Evolutionary conservation across 2,797 vertebrate species (phyloP).

Genomic region (Bryconaethiops microstoma): DNA sequence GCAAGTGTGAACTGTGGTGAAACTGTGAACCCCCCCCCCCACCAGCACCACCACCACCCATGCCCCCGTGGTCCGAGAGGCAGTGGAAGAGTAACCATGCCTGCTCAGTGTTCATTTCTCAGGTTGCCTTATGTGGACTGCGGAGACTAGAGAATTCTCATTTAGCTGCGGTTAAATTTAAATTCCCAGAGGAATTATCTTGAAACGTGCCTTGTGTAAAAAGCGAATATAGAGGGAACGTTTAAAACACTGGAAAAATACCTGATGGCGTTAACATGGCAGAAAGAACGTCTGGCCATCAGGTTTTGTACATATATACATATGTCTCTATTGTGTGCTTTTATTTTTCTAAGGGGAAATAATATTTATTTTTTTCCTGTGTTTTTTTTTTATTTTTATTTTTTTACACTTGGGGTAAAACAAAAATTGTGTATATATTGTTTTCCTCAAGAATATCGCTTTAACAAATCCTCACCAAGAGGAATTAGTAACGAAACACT

Average conservation of each 20-base stretch:
- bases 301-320: constrained; percentile 55
- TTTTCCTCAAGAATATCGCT: background rate
- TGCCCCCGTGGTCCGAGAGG: background rate
- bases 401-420: background rate
- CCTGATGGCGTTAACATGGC: constrained; percentile 43
- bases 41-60: too few species aligned
- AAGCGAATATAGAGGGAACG: constrained; percentile 40
- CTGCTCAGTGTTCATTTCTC: constrained; percentile 57
- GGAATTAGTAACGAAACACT: too few species aligned
- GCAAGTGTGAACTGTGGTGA: constrained; percentile 96
- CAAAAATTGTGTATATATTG: background rate
- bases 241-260: constrained; percentile 74
- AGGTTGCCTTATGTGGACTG: constrained; percentile 56
- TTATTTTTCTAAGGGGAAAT: constrained; percentile 56
- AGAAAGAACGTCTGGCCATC: constrained; percentile 45
- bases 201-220: constrained; percentile 49
- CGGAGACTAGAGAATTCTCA: constrained; percentile 44
- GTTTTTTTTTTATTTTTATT: constrained; percentile 21
- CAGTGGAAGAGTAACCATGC: constrained; percentile 23
- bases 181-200: constrained; percentile 13
- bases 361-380: constrained; percentile 54
- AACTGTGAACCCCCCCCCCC: background rate
- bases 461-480: background rate
- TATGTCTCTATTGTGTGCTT: constrained; percentile 34
- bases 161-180: background rate